A percentile compares a stretch with the other conserved stretches of the same genome.
These are phyloP conservation scores for Prosapia bicincta DNA, from an alignment of 2,888 invertebrate genomes.

Conservation along the genomic window DNA sequence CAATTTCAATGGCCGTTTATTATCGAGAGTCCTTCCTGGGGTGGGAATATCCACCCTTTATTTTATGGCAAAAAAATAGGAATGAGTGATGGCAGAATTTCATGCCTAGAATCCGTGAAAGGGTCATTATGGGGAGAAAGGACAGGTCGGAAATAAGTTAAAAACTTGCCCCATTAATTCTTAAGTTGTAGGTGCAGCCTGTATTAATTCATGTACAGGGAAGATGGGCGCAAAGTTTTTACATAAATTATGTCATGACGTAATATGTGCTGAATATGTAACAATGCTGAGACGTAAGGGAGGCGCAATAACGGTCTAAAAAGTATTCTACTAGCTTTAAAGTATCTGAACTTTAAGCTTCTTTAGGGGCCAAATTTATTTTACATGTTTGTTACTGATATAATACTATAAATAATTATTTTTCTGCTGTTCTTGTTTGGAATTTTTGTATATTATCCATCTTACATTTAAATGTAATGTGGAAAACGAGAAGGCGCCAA, in stretches of 20 bases:
- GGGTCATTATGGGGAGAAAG: background rate
- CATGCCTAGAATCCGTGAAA: background rate
- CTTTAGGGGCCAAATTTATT: no score
- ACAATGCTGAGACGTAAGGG: no score
- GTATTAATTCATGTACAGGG: background rate
- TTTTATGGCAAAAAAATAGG: background rate
- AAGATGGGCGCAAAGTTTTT: background rate
- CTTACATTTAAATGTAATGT: no score
- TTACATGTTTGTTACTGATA: no score
- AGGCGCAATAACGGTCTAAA: no score
- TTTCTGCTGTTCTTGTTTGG: no score
- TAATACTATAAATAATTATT: no score
- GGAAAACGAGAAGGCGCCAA: no score
- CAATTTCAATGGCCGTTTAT: conserved; percentile 2
- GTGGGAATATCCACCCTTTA: background rate
- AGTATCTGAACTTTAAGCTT: no score
- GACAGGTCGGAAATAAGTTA: background rate
- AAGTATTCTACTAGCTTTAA: no score
- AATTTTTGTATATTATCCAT: no score
- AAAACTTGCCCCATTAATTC: background rate
- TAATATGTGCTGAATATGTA: no score
- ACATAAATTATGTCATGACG: background rate
- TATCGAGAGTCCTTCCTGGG: background rate
- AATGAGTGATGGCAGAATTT: conserved; percentile 2
- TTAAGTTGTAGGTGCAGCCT: background rate